Percentiles rank a stretch among this genome's conserved stretches.
These are phyloP conservation scores for Pammene fasciana DNA, from an alignment of 2,888 invertebrate species.

Conservation along the genomic window DNA sequence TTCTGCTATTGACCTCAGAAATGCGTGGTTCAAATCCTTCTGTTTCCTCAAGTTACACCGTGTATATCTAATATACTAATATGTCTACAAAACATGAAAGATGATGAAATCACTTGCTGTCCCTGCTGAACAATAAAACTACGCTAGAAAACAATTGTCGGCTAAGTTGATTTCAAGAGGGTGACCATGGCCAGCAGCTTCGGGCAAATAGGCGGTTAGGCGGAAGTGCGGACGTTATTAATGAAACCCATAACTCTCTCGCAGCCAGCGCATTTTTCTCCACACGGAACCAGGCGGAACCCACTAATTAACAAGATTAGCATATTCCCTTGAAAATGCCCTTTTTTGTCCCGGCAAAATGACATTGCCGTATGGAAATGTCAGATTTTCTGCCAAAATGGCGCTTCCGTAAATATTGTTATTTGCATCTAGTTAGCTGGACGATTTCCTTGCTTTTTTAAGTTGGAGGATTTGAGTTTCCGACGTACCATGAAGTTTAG, in stretches of 20 bases:
- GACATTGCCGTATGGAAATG: constrained; percentile 52
- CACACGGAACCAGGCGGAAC: constrained; percentile 65
- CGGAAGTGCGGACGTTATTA: constrained; percentile 72
- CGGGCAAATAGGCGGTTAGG: constrained; percentile 35
- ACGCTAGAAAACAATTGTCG: constrained; percentile 16
- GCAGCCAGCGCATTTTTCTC: constrained; percentile 75
- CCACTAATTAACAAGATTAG: constrained; percentile 81
- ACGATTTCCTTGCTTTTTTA: constrained; percentile 7
- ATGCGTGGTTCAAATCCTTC: too few species aligned
- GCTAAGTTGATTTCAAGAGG: constrained; percentile 25
- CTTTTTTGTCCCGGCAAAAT: constrained; percentile 57
- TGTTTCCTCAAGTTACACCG: too few species aligned
- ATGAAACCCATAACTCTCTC: constrained; percentile 75
- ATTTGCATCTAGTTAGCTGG: constrained; percentile 34
- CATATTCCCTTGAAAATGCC: constrained; percentile 69
- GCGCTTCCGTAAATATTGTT: constrained; percentile 29
- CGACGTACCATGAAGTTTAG: background rate
- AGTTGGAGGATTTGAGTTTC: background rate
- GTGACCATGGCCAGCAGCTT: constrained; percentile 12
- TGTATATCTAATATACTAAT: too few species aligned
- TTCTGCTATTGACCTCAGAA: too few species aligned
- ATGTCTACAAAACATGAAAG: too few species aligned
- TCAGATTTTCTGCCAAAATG: constrained; percentile 61
- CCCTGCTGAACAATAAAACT: background rate
- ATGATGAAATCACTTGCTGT: too few species aligned